Conservation (phyloP, 2,888 invertebrate genomes). For the Andrena haemorrhoa region DNA sequence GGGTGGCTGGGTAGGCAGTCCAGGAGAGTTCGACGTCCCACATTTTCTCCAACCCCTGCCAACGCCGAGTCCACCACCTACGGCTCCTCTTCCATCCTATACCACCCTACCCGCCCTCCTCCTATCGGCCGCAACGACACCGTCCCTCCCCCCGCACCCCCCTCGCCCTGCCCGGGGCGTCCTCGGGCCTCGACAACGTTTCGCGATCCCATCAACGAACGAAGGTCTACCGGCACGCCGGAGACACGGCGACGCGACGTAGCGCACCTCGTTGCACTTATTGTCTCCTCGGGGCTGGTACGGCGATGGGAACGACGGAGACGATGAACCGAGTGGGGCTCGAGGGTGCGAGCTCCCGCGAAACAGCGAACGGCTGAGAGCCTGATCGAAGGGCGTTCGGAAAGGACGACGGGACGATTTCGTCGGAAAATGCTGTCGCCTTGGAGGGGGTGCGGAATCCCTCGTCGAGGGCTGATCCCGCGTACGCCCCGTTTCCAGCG, state of each 20-base stretch:
- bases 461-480: background rate
- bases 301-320: constrained; percentile 28
- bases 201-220: constrained; percentile 74
- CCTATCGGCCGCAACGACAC: constrained; percentile 19
- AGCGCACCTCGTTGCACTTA: constrained; percentile 75
- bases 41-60: constrained; percentile 74
- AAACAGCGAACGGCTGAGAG: background rate
- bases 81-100: constrained; percentile 43
- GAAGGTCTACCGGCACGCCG: constrained; percentile 58
- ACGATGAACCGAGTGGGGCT: constrained; percentile 38
- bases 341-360: background rate
- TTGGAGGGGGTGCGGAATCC: background rate
- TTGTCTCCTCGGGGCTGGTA: constrained; percentile 63
- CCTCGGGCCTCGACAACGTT: constrained; percentile 32
- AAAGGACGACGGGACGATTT: background rate
- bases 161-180: background rate
- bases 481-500: background rate
- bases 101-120: constrained; percentile 24
- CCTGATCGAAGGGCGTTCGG: background rate
- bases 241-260: constrained; percentile 58
- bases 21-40: constrained; percentile 80
- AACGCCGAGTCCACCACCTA: constrained; percentile 54
- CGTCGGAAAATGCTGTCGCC: background rate
- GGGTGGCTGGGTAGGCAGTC: constrained; percentile 64
- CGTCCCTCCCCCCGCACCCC: background rate